Base-by-base conservation (phyloP, 2,888 invertebrate species). In the Sinotaia quadrata region DNA sequence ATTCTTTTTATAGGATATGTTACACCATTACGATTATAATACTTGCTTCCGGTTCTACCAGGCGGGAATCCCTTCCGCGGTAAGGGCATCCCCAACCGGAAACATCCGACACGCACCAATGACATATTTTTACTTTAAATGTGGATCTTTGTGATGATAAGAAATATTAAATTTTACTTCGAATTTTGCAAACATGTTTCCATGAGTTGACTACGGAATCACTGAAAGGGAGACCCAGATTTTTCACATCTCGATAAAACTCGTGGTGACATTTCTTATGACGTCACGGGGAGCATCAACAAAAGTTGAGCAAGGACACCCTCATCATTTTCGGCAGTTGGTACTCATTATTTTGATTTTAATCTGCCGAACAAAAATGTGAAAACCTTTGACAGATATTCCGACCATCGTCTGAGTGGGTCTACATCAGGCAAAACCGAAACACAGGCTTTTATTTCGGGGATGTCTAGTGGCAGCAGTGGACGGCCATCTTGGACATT, bases 221-320 rank as follows among this genome's bases (percentile, higher is more conserved):
- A 36, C 27, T 18, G 49, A 51, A 59, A 51, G 52, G 51, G 59
- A 47, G 67, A 36, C 65, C 44, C 54, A 52, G 56, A 36, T 65
- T 65, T 41, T 34, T 52, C 31, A 54, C 65, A 65, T 65, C 65
- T 56, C 65, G 65, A 65, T 71, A 73, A 71, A 75, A 73, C 71
- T 69, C 71, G 74, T 71, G 73, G 71, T 69, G 73, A 71, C 68
- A 73, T 66, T 67, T 63, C 60, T 59, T 71, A 73, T 81, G 81
- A 81, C 81, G 81, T 81, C 81, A 83, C 79, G 72, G 71, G 73
- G 73, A 74, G 75, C 78, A 82, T 78, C 82, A 82, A 81, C 83
- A 83, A 83, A 81, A 77, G 75, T 77, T 72, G 71, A 68, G 67
- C 73, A 73, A 73, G 73, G 73, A 71, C 73, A 73, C 73, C 73